Evolutionary conservation across 2,888 invertebrate genomes (phyloP).

Genomic region (Metalampra italica): DNA sequence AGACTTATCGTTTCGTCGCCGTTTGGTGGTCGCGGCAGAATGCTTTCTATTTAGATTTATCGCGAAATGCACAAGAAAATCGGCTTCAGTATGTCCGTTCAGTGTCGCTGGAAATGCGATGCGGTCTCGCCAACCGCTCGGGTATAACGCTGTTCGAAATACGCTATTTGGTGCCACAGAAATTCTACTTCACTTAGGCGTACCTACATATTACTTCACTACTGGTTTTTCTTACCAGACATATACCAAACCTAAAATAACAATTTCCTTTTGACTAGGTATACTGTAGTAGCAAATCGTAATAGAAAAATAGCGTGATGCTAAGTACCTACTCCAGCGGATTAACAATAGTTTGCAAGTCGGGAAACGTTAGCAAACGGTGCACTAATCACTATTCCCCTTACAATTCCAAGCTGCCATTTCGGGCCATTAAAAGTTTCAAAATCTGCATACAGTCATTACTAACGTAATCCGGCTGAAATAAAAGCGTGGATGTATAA

Average conservation of each 20-base stretch:
- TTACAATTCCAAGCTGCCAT: neutral
- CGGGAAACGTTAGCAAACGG: neutral
- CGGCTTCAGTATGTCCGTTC: constrained; percentile 5
- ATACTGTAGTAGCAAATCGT: too few relatives aligned
- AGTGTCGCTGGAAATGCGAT: constrained; percentile 4
- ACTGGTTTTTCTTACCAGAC: too few relatives aligned
- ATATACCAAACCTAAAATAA: too few relatives aligned
- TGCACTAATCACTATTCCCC: neutral
- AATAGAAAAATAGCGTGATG: too few relatives aligned
- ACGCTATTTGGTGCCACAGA: neutral
- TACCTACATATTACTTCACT: neutral
- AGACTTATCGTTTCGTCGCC: constrained; percentile 5
- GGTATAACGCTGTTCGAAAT: constrained; percentile 3
- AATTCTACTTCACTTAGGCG: neutral
- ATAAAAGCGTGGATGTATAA: constrained; percentile 21
- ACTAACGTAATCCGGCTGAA: constrained; percentile 15
- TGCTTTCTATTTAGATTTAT: constrained; percentile 12
- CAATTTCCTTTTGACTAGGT: too few relatives aligned
- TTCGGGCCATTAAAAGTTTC: constrained; percentile 1
- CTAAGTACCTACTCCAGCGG: too few relatives aligned
- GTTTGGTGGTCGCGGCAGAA: constrained; percentile 7
- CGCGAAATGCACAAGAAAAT: constrained; percentile 5
- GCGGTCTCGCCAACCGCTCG: constrained; percentile 4
- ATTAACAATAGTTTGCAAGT: neutral
- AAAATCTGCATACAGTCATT: constrained; percentile 10